Evolutionary conservation across 2,888 invertebrate species (phyloP), one percentile per base, ranked within the genome.

Genomic region (Epistrophe grossulariae): DNA sequence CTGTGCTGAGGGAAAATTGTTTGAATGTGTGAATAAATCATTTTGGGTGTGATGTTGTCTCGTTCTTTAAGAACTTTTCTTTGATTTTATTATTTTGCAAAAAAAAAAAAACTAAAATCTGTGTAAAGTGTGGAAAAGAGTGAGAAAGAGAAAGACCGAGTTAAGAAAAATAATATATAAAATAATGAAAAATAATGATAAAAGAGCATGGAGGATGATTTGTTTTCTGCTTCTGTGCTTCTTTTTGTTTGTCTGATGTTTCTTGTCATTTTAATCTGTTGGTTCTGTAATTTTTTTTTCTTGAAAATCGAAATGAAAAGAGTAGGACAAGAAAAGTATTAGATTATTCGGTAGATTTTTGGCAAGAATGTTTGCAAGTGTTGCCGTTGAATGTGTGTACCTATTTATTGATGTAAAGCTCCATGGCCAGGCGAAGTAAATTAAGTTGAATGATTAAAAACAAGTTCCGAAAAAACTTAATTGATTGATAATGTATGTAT

Each of bases 11-110:
- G n/a, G 9, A 45, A 31, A n/a, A 48, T 0, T 19, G 13, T 57
- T 11, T 57, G 73, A 55, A n/a, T 73, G 68, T 55, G 68, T 68
- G 72, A 24, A 84, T 84, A 84, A 84, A 84, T 84, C 77, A 84
- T 72, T 72, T 19, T 57, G 15, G 59, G 19, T 50, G 38, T 76
- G 31, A 40, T 74, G 79, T 74, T 74, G 79, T 78, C 85, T 78
- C 81, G 28, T 59, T 85, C 77, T 73, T 24, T n/a, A 13, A 6
- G 7, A 45, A n/a, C 4, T 48, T 35, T 35, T 66, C 31, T 66
- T 62, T 40, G 31, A 9, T 66, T 66, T 64, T 45, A 28, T 64
- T 43, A 28, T 45, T 64, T 64, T 40, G 60, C 40, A 62, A 62
- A 62, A 19, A 60, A 8, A n/a, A 59, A 38, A 24, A 24, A 24